Evolutionary conservation across 2,888 invertebrate species (phyloP), one percentile per base, ranked within the genome.

Genomic region (Petrophora chlorosata): DNA sequence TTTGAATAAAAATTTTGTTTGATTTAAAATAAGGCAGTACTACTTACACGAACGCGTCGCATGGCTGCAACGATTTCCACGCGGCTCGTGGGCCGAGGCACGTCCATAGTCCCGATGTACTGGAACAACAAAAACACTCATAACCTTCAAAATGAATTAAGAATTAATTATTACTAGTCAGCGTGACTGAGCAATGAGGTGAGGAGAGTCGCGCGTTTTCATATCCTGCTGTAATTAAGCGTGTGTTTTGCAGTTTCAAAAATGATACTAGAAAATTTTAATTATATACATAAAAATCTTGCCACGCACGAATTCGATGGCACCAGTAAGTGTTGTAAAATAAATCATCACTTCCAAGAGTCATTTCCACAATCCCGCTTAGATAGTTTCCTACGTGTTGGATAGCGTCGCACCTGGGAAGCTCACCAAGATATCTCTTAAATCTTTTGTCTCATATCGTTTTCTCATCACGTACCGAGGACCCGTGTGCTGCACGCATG

Each of bases 51-150:
- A 81, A 99, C 99, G 75, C 98, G 93, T 56, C 99, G 94, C 99
- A 99, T 99, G 57, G 99, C 99, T 56, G 99, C 98, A 50, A 99
- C 99, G 80, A 99, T 99, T 91, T 99, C 99, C 63, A 99, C 96
- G 67, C 99, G 93, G 81, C 97, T 99, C 63, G 97, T 96, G 17
- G 99, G 99, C 64, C 99, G 92, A 10, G 98, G 97, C 67, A 99
- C 98, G 85, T 99, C 99, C 94, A 99, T 93, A 60, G 97, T 98
- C 63, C 99, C 99, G 81, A 99, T 99, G 87, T 98, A 98, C 99
- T 99, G 94, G 38, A 75, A 95, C 70, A 82, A 41, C 28, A 19
- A 8, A 32, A 7, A 30, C n/a, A n/a, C n/a, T n/a, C n/a, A n/a
- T n/a, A n/a, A n/a, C n/a, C n/a, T n/a, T n/a, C n/a, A n/a, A n/a